phyloP scores from a whole-genome alignment of 2,113 vertebrate genomes.

The Brachionichthys hirsutus region DNA sequence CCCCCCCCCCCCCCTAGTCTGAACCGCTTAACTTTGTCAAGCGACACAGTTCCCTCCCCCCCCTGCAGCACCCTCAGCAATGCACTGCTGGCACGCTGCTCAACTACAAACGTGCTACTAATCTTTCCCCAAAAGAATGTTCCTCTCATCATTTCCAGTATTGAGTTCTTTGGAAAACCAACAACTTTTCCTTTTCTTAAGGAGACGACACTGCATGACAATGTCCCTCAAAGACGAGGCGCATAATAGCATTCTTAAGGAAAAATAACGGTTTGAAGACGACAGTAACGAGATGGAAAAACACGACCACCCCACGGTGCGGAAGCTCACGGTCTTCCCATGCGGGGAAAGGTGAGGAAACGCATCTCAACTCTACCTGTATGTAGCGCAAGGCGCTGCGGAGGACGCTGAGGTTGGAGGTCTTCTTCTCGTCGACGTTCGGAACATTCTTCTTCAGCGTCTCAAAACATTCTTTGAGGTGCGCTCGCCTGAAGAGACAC shows the following conservation, averaged over 20 bases:
- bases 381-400: constrained; percentile 96
- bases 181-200: not conserved
- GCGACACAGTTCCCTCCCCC: not conserved
- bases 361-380: constrained; percentile 80
- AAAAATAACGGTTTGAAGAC: too few species aligned
- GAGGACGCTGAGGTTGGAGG: constrained; percentile 96
- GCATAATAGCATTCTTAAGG: not conserved
- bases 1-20: not conserved
- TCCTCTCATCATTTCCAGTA: not conserved
- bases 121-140: not conserved
- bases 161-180: not conserved
- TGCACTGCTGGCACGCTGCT: not conserved
- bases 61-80: not conserved
- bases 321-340: not conserved
- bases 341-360: constrained; percentile 11
- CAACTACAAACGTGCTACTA: constrained; percentile 2
- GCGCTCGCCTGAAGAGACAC: constrained; percentile 84
- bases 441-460: constrained; percentile 97
- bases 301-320: not conserved
- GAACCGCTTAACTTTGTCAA: constrained; percentile 7
- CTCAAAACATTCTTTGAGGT: constrained; percentile 98
- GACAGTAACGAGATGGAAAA: too few species aligned
- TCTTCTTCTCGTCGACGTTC: constrained; percentile 98
- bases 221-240: not conserved
- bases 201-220: not conserved